Evolutionary conservation across 2,797 vertebrate genomes (phyloP).

Genomic region (Halcyon leucocephala): DNA sequence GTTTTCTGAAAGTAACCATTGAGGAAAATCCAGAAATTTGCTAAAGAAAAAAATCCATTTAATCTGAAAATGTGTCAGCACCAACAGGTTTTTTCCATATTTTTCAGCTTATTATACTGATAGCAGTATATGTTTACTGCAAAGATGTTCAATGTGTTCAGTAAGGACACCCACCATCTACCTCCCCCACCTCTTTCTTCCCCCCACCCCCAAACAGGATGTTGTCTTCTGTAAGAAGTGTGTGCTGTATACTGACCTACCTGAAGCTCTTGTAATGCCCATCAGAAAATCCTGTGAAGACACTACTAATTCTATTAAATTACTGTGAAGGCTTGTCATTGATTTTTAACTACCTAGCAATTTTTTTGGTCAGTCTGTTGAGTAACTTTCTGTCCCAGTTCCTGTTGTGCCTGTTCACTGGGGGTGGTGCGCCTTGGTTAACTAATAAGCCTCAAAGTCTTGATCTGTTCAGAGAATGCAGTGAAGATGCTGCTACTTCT

Average conservation of each 20-base stretch:
- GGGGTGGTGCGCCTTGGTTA: neutral
- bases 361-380: neutral
- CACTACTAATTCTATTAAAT: neutral
- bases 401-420: accelerated
- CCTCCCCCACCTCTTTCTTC: accelerated
- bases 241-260: neutral
- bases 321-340: neutral
- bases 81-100: neutral
- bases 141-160: neutral
- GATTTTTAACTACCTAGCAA: neutral
- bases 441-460: neutral
- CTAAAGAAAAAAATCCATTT: neutral
- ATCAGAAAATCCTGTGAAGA: neutral
- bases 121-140: neutral
- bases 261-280: neutral
- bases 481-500: neutral
- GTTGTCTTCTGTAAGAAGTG: neutral
- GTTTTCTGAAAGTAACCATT: neutral
- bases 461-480: accelerated
- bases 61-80: neutral
- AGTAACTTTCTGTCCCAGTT: neutral
- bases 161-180: neutral
- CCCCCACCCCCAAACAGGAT: neutral
- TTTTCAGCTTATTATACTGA: neutral
- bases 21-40: neutral